Percentiles rank a stretch among this genome's conserved stretches.
Evolutionary conservation across 2,113 vertebrate genomes (phyloP).

Genomic region (Boulengerochromis microlepis): DNA sequence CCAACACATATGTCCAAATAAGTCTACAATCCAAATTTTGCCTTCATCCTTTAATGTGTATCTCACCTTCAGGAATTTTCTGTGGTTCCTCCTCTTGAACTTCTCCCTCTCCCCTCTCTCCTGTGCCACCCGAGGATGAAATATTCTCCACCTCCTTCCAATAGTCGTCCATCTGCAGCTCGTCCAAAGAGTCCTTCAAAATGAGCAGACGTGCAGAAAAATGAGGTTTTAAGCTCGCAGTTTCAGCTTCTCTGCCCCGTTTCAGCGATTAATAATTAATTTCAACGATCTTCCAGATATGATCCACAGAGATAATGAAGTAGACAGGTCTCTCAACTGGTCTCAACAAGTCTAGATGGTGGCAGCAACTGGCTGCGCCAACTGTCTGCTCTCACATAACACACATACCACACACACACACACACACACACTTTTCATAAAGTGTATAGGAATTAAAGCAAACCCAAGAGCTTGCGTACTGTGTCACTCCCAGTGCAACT

Average conservation of each 20-base stretch:
- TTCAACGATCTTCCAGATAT: background rate
- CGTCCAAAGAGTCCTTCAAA: constrained; percentile 89
- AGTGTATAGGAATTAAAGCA: background rate
- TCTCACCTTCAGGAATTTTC: constrained; percentile 87
- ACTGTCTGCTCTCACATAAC: background rate
- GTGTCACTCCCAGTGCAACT: background rate
- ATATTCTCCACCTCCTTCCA: constrained; percentile 93
- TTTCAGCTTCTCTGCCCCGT: background rate
- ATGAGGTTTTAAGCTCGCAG: background rate
- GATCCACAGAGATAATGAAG: background rate
- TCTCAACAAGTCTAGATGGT: background rate
- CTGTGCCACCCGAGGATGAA: constrained; percentile 69
- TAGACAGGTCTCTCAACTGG: background rate
- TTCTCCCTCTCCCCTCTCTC: constrained; percentile 71
- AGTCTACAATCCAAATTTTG: background rate
- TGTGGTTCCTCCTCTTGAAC: constrained; percentile 77
- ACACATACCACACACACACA: background rate
- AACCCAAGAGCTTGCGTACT: fast-evolving
- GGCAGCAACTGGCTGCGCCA: background rate
- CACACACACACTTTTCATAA: background rate
- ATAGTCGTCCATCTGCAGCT: constrained; percentile 85
- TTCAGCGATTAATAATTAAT: background rate
- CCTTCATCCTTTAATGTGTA: background rate
- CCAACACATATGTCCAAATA: background rate
- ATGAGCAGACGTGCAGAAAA: background rate